Percentiles rank a stretch among this genome's conserved stretches.
These are phyloP conservation scores for Hyposoter didymator DNA, from an alignment of 2,888 invertebrate genomes.

Conservation along the genomic window DNA sequence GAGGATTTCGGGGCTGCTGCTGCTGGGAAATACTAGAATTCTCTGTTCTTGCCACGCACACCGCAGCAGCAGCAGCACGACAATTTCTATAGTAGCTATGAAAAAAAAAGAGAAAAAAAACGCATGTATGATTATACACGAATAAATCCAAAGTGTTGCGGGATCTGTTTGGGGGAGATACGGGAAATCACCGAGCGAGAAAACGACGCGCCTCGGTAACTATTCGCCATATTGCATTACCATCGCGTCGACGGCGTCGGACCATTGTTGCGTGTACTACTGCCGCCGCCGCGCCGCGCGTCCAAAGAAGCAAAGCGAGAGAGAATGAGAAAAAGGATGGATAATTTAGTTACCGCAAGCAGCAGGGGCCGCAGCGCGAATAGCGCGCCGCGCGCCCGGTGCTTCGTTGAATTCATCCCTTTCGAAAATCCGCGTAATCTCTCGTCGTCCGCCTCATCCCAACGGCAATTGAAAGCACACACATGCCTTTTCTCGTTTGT, in stretches of 20 bases:
- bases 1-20: neutral
- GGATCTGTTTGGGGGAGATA: conserved; percentile 51
- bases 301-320: conserved; percentile 65
- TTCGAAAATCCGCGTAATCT: conserved; percentile 56
- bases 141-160: conserved; percentile 48
- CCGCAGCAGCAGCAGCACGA: neutral
- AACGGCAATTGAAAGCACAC: conserved; percentile 45
- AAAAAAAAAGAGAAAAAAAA: neutral
- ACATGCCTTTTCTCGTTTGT: conserved; percentile 57
- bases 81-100: conserved; percentile 42
- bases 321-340: conserved; percentile 47
- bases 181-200: conserved; percentile 65
- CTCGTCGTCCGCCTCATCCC: conserved; percentile 47
- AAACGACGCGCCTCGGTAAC: conserved; percentile 67
- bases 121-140: conserved; percentile 14
- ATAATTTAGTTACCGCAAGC: conserved; percentile 33
- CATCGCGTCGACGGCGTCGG: conserved; percentile 54
- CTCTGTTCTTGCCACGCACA: conserved; percentile 15
- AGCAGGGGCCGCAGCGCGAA: neutral
- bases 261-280: conserved; percentile 52
- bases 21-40: neutral
- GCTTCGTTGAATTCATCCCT: conserved; percentile 53
- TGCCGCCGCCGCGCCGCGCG: conserved; percentile 11
- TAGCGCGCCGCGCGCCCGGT: neutral
- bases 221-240: conserved; percentile 64